Evolutionary conservation across 2,888 invertebrate genomes (phyloP), one percentile per base, ranked within the genome.

Genomic region (Hyalella azteca): DNA sequence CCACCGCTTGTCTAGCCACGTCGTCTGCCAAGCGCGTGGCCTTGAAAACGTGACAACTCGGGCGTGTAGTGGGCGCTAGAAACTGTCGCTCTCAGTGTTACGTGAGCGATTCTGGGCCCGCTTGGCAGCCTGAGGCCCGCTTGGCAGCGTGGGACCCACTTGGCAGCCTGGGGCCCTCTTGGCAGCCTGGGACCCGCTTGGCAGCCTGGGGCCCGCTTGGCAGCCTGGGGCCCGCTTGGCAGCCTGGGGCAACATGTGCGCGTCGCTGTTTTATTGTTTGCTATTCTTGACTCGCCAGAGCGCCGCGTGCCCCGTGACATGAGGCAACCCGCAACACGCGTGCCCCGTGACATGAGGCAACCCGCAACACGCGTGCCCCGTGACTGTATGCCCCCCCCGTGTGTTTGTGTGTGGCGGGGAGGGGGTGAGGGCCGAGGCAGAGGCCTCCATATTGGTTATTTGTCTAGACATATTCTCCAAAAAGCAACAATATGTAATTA

Each of bases 261-360:
- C 66, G 32, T 66, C 36, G 66, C 66, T 66, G 36, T 36, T n/a
- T 36, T 36, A 36, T 66, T 36, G 66, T 36, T 22, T 22, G 22
- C 66, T 66, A 66, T 66, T 66, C 36, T 66, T 36, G 39, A 66
- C 66, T 66, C 36, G n/a, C n/a, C n/a, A n/a, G n/a, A n/a, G n/a
- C n/a, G n/a, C n/a, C n/a, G n/a, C n/a, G n/a, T n/a, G n/a, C n/a
- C n/a, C n/a, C n/a, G n/a, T n/a, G n/a, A n/a, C n/a, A n/a, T n/a
- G n/a, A n/a, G n/a, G n/a, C n/a, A n/a, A n/a, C n/a, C n/a, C n/a
- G n/a, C n/a, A n/a, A n/a, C n/a, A n/a, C n/a, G n/a, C n/a, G n/a
- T n/a, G n/a, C n/a, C n/a, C n/a, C n/a, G n/a, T n/a, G n/a, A n/a
- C n/a, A n/a, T n/a, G n/a, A n/a, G n/a, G n/a, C n/a, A n/a, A n/a